Percentiles rank a stretch among this genome's conserved stretches.
Conservation (phyloP, 2,797 vertebrate genomes). For the Cossypha niveicapilla region DNA sequence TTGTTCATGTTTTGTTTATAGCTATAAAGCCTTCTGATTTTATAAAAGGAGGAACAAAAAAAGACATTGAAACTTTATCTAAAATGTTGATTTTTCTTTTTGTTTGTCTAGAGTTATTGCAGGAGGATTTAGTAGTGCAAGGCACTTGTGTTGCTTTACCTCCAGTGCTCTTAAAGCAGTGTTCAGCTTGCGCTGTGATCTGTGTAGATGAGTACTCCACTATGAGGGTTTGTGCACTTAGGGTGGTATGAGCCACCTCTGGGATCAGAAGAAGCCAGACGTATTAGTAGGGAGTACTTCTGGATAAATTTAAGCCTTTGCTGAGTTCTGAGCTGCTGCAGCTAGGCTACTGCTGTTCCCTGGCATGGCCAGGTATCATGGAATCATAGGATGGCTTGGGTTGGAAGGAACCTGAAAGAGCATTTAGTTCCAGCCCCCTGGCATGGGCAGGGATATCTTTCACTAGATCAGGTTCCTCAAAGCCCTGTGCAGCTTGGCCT, state of each 20-base stretch:
- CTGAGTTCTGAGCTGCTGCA: not conserved
- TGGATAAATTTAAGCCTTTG: not conserved
- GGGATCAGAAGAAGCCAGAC: not conserved
- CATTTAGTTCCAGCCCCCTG: not conserved
- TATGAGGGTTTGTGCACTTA: not conserved
- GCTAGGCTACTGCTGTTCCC: not conserved
- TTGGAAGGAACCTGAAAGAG: not conserved
- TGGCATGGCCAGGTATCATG: not conserved
- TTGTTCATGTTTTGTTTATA: not conserved
- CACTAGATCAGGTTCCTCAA: not conserved
- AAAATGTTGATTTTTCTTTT: not conserved
- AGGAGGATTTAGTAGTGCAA: not conserved
- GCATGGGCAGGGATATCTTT: not conserved
- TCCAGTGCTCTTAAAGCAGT: not conserved
- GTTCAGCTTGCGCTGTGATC: fast-evolving
- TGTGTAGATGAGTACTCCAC: not conserved
- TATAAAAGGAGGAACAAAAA: not conserved
- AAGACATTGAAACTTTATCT: not conserved
- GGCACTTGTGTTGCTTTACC: not conserved
- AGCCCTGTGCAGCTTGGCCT: not conserved
- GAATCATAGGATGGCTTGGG: not conserved
- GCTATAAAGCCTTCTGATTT: not conserved
- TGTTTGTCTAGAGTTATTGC: not conserved
- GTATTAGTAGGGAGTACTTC: not conserved
- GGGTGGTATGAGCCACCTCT: not conserved